Percentiles rank a stretch among this genome's conserved stretches.
Conservation (phyloP, 1,140 invertebrate species). For the Temnothorax nylanderi region DNA sequence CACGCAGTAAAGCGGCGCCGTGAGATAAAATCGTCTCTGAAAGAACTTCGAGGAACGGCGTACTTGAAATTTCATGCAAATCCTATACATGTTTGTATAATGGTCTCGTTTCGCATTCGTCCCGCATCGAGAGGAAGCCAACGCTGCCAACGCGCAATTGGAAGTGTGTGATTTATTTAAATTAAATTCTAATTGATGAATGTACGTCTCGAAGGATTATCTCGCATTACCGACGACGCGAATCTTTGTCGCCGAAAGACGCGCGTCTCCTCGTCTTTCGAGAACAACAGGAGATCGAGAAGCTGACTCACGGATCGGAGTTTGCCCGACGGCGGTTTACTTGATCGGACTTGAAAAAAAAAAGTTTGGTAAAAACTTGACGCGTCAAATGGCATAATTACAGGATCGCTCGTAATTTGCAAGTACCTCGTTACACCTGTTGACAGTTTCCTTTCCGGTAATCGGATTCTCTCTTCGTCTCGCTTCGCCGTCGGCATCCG, state of each 20-base stretch:
- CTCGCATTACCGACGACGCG: not conserved
- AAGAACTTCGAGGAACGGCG: not conserved
- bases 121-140: conserved; percentile 5
- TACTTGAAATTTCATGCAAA: conserved; percentile 53
- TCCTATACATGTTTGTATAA: conserved; percentile 18
- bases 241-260: not conserved
- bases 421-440: not conserved
- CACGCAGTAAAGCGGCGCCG: not conserved
- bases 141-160: conserved; percentile 17
- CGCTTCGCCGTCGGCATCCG: not conserved
- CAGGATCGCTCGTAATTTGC: not conserved
- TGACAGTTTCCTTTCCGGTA: not conserved
- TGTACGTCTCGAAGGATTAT: conserved; percentile 18
- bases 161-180: conserved; percentile 52
- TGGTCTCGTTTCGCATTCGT: conserved; percentile 43
- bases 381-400: not conserved
- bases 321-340: not conserved
- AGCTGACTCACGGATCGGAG: not conserved
- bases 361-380: not conserved
- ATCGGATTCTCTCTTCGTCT: not conserved
- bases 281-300: not conserved
- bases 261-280: not conserved
- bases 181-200: conserved; percentile 41
- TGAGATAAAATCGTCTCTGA: conserved; percentile 15
- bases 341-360: not conserved